These are phyloP conservation scores for Ctenochaetus hawaiiensis DNA, from an alignment of 2,797 vertebrate genomes.

Conservation along the genomic window DNA sequence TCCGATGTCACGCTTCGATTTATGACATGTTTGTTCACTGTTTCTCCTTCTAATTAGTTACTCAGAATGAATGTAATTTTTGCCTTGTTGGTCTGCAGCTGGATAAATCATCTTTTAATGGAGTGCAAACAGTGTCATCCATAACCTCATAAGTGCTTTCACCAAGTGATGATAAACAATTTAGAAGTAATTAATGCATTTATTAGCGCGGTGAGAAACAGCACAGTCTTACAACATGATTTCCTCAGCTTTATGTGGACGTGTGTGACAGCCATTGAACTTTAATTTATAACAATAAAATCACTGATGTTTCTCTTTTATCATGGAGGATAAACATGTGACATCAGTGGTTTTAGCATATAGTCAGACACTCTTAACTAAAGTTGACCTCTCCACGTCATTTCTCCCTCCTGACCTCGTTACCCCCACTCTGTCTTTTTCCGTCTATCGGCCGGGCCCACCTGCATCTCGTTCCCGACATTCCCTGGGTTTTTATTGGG, in stretches of 20 bases:
- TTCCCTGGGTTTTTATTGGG: conserved; percentile 60
- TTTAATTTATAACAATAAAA: conserved; percentile 5
- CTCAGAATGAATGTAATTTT: conserved; percentile 1
- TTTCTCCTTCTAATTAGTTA: conserved; percentile 17
- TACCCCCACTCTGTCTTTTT: conserved; percentile 5
- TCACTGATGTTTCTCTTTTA: conserved; percentile 2
- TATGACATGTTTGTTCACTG: no score
- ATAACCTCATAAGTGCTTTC: conserved; percentile 27
- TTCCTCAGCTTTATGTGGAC: conserved; percentile 10
- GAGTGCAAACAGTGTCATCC: conserved; percentile 33
- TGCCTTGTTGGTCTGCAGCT: conserved; percentile 7
- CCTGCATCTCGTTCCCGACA: conserved; percentile 58
- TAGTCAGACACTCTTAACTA: conserved; percentile 5
- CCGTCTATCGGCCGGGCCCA: conserved; percentile 26
- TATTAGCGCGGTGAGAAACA: conserved; percentile 27
- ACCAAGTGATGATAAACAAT: conserved; percentile 30
- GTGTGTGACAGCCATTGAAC: neutral
- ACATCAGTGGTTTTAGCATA: neutral
- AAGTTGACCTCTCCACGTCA: conserved; percentile 4
- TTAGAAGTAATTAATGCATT: conserved; percentile 21
- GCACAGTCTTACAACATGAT: conserved; percentile 16
- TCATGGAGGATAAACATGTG: neutral
- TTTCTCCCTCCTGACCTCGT: conserved; percentile 5
- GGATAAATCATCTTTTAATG: conserved; percentile 43
- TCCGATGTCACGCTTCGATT: no score